Conservation (phyloP, 2,113 vertebrate genomes). For the Stigmatopora argus region DNA sequence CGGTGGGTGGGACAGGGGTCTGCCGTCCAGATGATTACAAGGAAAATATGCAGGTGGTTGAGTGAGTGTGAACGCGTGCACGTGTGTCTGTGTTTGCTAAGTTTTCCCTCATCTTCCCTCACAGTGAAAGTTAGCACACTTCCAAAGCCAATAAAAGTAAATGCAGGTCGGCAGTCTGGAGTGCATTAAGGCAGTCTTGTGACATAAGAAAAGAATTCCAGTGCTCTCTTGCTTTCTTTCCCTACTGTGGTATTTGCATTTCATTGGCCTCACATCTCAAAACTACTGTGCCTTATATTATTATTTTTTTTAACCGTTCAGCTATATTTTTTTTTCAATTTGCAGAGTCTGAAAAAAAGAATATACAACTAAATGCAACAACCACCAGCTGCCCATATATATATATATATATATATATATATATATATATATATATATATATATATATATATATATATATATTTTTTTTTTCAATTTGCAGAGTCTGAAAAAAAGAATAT, state of each 20-base stretch:
- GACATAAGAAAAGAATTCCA: conserved; percentile 33
- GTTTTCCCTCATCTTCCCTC: conserved; percentile 26
- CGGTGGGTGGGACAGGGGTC: conserved; percentile 20
- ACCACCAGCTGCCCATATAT: conserved; percentile 38
- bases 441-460: too few relatives aligned
- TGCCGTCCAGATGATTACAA: conserved; percentile 55
- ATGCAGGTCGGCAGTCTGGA: conserved; percentile 32
- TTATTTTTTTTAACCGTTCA: conserved; percentile 56
- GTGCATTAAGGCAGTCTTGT: conserved; percentile 39
- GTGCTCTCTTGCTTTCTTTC: conserved; percentile 17
- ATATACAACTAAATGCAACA: conserved; percentile 21
- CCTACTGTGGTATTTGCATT: conserved; percentile 41
- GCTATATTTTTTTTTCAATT: conserved; percentile 29
- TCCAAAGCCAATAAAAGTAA: conserved; percentile 50
- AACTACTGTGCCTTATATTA: conserved; percentile 19
- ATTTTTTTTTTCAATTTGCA: conserved; percentile 19
- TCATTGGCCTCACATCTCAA: conserved; percentile 25
- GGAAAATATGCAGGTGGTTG: conserved; percentile 52
- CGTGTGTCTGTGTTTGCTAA: conserved; percentile 15
- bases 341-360: conserved; percentile 24
- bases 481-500: conserved; percentile 26
- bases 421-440: too few relatives aligned
- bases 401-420: too few relatives aligned
- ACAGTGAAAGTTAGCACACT: conserved; percentile 41
- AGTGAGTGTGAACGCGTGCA: conserved; percentile 22